Evolutionary conservation across 2,888 invertebrate species (phyloP).

Genomic region (Hirtodrosophila cameraria): DNA sequence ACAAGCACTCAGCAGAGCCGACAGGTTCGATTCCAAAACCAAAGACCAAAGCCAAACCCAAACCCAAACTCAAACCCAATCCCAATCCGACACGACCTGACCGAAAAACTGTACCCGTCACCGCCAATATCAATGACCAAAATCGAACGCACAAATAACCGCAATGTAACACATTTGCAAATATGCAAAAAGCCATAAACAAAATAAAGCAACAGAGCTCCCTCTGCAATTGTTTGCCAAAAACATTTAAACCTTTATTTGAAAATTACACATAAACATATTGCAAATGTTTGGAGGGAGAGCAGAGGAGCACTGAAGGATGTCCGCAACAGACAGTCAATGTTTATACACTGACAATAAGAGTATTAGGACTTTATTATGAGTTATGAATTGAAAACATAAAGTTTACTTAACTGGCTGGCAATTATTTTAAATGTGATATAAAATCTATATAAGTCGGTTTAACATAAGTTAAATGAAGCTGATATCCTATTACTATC

Average conservation of each 20-base stretch:
- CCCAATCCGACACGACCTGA: no score
- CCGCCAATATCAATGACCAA: conserved; percentile 76
- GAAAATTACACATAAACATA: conserved; percentile 78
- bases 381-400: not conserved
- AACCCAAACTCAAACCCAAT: conserved; percentile 27
- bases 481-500: no score
- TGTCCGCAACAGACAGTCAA: conserved; percentile 35
- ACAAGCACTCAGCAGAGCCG: conserved; percentile 54
- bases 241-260: conserved; percentile 77
- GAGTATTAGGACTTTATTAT: not conserved
- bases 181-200: conserved; percentile 68
- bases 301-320: not conserved
- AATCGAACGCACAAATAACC: conserved; percentile 74
- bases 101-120: conserved; percentile 39
- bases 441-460: no score
- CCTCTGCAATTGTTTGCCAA: conserved; percentile 73
- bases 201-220: conserved; percentile 36
- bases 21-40: conserved; percentile 26
- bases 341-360: conserved; percentile 24
- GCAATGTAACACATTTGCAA: conserved; percentile 76
- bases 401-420: no score
- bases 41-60: conserved; percentile 23
- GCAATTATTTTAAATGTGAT: no score
- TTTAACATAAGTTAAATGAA: no score
- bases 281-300: conserved; percentile 37